Base-by-base conservation (phyloP, 2,888 invertebrate genomes). In the Chrysolina oricalcia region DNA sequence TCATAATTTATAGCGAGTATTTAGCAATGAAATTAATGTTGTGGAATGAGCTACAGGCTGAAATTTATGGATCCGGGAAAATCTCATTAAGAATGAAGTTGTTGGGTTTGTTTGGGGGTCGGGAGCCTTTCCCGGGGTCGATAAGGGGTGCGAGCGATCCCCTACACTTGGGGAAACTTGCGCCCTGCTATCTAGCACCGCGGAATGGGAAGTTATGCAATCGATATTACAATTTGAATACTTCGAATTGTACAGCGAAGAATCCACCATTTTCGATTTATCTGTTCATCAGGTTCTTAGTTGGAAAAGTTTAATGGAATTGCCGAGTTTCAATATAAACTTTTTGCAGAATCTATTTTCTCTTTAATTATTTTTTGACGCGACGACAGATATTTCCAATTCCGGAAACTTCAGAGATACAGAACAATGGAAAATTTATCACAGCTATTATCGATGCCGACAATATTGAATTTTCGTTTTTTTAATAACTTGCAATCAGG, bases 21-120 rank as follows among this genome's bases (percentile, higher is more conserved):
- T 88, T 89, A 88, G 88, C 87, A 88, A 88, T 88, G 88, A 88
- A 89, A 88, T 89, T 89, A 89, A 88, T 89, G 89, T 89, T 87
- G 87, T 87, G 88, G 89, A 89, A 89, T 89, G 88, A 88, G 88
- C 87, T 88, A 88, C 89, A 87, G 88, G 87, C 87, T 86, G 86
- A 88, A 89, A 89, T 89, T 89, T 89, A 89, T 89, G 88, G 89
- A 89, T 88, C 88, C 88, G 88, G 88, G 88, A 87, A 89, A 88
- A 89, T 89, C 89, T 89, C 89, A 89, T 89, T 89, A 89, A 89
- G 88, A 89, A 89, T 89, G 87, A 88, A 88, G 88, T 88, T 89
- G 88, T 89, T 87, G 88, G 88, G 87, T 88, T 88, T 87, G 86
- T 85, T 86, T 79, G 84, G 82, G 85, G 83, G 74, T 43, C 70